A percentile compares a stretch with the other conserved stretches of the same genome.
Conservation (phyloP, 2,888 invertebrate genomes). For the Oligia fasciuncula region DNA sequence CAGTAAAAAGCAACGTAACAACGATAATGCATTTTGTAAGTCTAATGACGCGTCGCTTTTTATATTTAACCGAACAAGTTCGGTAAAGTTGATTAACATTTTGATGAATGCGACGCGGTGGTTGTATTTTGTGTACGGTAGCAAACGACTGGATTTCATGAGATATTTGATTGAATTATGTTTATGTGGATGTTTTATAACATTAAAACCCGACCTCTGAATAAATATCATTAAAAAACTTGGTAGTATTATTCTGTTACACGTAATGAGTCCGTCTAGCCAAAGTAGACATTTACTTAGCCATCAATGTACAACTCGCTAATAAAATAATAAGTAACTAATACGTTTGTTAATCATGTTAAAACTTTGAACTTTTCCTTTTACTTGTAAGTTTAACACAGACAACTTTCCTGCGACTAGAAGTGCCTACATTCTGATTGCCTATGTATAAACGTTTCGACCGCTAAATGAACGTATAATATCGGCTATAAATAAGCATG, state of each 20-base stretch:
- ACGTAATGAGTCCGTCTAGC: neutral
- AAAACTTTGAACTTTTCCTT: neutral
- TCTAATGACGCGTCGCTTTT: constrained; percentile 74
- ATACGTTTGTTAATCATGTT: neutral
- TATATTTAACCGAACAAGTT: constrained; percentile 62
- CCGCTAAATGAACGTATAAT: neutral
- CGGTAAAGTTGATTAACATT: constrained; percentile 59
- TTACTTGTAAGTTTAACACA: neutral
- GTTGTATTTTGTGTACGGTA: constrained; percentile 40
- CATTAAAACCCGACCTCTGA: neutral
- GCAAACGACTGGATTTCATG: constrained; percentile 28
- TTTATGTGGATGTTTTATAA: constrained; percentile 23
- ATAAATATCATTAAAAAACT: neutral
- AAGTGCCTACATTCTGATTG: constrained; percentile 3
- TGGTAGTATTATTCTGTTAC: neutral
- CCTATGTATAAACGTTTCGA: neutral
- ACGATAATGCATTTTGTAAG: constrained; percentile 77
- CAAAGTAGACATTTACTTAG: neutral
- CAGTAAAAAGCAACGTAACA: constrained; percentile 79
- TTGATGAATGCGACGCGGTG: constrained; percentile 33
- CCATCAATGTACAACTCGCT: neutral
- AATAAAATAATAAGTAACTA: neutral
- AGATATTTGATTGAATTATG: constrained; percentile 16
- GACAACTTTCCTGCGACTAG: neutral
- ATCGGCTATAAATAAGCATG: constrained; percentile 1